Evolutionary conservation across 2,888 invertebrate species (phyloP), one percentile per base, ranked within the genome.

Genomic region (Hirudinaria manillensis): DNA sequence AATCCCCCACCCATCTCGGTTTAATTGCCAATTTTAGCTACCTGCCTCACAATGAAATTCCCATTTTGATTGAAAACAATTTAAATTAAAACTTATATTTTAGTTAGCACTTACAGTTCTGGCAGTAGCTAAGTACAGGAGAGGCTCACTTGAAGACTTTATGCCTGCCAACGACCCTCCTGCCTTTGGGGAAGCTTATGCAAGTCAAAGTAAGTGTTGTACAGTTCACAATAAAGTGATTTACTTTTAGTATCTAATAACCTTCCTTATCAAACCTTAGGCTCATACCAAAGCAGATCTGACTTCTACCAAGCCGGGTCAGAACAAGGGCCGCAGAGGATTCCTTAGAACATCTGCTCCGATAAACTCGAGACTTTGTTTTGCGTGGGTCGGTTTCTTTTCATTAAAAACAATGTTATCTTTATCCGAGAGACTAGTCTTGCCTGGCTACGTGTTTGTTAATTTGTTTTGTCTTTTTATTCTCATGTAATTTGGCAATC

Each of bases 31-130:
- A 21, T 21, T 13, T 16, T 16, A 53, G 13, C 21, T 53, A 24
- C 13, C 13, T 16, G 13, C 3, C 56, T n/a, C 29, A 61, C 24
- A 61, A 45, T 16, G 16, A 45, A 45, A n/a, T n/a, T 10, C 13
- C 6, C 45, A 7, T 2, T 10, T 45, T 45, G 6, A 45, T 10
- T 45, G 10, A 45, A 45, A 16, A 16, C 16, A 45, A 45, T 45
- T 45, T 10, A 45, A 4, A 45, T n/a, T n/a, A n/a, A n/a, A n/a
- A n/a, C n/a, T n/a, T 10, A 45, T 10, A 45, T 45, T 75, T n/a
- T 66, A 75, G 75, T 16, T 72, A 24, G 75, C 72, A 32, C 72
- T 75, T 51, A 75, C 75, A 24, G 34, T 72, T 19, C n/a, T 75
- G 32, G 61, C 75, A 32, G 36, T 61, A 24, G 21, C 72, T 19